Conservation (phyloP, 2,888 invertebrate species). For the Meliscaeva auricollis region DNA sequence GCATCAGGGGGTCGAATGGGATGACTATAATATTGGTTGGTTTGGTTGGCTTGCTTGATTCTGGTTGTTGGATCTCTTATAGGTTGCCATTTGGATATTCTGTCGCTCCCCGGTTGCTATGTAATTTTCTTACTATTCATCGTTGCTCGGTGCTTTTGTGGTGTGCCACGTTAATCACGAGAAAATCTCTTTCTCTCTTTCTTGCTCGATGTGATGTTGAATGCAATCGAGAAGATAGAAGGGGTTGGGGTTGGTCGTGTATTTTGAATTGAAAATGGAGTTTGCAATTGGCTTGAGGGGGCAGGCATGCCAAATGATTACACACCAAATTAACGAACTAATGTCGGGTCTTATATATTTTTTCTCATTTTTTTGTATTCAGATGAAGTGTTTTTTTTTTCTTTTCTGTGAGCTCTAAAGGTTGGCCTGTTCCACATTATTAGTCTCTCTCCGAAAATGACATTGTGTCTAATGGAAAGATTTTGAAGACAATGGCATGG, state of each 20-base stretch:
- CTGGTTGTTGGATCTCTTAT: constrained; percentile 38
- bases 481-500: constrained; percentile 22
- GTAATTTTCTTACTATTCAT: constrained; percentile 55
- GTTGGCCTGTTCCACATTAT: constrained; percentile 41
- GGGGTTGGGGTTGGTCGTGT: background rate
- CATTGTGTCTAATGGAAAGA: constrained; percentile 16
- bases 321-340: constrained; percentile 72
- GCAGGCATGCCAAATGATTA: constrained; percentile 64
- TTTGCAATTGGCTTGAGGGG: constrained; percentile 32
- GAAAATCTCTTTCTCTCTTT: constrained; percentile 58
- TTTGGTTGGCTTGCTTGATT: background rate
- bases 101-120: constrained; percentile 23
- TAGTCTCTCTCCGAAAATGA: constrained; percentile 25
- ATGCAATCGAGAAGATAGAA: constrained; percentile 52
- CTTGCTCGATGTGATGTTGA: background rate
- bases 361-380: background rate
- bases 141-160: constrained; percentile 60
- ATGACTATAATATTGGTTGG: background rate
- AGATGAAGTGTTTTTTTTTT: background rate
- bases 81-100: constrained; percentile 52
- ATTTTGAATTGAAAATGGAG: constrained; percentile 41
- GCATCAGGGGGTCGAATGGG: background rate
- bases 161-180: constrained; percentile 66
- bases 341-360: constrained; percentile 29
- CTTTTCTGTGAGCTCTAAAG: background rate